These are phyloP conservation scores for Yponomeuta cagnagella DNA, from an alignment of 2,888 invertebrate genomes.

Conservation along the genomic window DNA sequence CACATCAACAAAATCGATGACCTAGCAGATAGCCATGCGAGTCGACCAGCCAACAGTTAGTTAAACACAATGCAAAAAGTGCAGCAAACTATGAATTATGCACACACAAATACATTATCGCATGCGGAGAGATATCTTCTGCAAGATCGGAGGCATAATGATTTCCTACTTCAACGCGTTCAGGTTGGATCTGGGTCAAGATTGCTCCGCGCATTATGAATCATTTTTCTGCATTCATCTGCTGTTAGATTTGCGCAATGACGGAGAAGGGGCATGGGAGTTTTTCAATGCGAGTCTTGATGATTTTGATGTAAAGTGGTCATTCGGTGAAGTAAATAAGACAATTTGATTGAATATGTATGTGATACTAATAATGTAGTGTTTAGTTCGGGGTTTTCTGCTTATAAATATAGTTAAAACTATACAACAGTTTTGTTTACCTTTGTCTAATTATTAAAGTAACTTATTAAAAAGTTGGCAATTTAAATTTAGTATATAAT, in stretches of 20 bases:
- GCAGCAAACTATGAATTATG: not conserved
- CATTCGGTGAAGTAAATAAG: no score
- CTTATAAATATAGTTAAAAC: no score
- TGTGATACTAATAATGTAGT: no score
- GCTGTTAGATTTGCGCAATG: slow-evolving; percentile 31
- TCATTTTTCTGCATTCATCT: slow-evolving; percentile 43
- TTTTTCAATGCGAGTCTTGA: not conserved
- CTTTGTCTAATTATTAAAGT: no score
- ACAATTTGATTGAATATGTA: no score
- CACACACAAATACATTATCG: slow-evolving; percentile 1
- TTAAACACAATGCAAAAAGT: not conserved
- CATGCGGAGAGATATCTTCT: not conserved
- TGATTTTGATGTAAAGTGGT: no score
- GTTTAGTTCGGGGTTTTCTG: no score
- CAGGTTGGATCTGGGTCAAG: slow-evolving; percentile 42
- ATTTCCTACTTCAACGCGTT: slow-evolving; percentile 24
- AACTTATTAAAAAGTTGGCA: no score
- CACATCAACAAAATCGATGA: not conserved
- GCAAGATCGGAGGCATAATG: slow-evolving; percentile 18
- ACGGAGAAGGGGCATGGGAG: not conserved
- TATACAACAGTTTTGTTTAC: no score
- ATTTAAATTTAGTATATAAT: no score
- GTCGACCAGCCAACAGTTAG: not conserved
- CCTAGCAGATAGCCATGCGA: not conserved
- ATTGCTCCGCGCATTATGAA: slow-evolving; percentile 34